Evolutionary conservation across 1,140 invertebrate species (phyloP), one percentile per base, ranked within the genome.

Genomic region (Belonocnema kinseyi): DNA sequence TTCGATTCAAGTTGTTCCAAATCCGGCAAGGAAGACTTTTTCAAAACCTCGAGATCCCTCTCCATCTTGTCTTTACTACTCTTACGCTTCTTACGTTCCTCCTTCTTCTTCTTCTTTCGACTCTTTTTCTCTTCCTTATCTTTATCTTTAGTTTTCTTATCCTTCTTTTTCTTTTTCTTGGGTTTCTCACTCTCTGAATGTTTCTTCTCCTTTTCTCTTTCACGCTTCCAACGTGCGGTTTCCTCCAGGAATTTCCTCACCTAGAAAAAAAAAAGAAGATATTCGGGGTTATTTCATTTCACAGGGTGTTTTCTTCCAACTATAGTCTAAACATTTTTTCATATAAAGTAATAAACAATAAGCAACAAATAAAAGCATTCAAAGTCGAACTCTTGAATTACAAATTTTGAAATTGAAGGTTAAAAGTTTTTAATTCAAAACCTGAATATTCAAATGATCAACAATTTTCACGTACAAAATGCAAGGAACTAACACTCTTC

Each of bases 181-280:
- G 94, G 95, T 86, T 95, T 94, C 52, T 95, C 94, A 26, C 91
- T 90, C 17, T 92, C 92, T 80, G 92, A 93, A 79, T 94, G 94
- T 82, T 94, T 94, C 83, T 95, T 94, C 80, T 95, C 94, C 81
- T 95, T 94, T 74, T 93, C 92, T 58, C 90, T 90, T 71, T 91
- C 89, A n/a, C 88, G 87, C 83, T 96, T 96, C 92, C 95, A 96
- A 84, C 95, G 94, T 52, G 93, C 94, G 11, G 95, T 95, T 83
- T 97, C 96, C 81, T 96, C 95, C 58, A 97, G 90, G 85, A 97
- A 96, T 85, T 96, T 96, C 3, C 95, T 93, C 51, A 97, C 95
- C 91, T 91, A 61, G 50, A 50, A 52, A 10, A 72, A 54, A 50
- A 75, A 19, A 10, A 6, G 5, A 6, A 46, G 40, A 10, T 46